These are phyloP conservation scores for Syngnathoides biaculeatus DNA, from an alignment of 2,113 vertebrate genomes.

Conservation along the genomic window DNA sequence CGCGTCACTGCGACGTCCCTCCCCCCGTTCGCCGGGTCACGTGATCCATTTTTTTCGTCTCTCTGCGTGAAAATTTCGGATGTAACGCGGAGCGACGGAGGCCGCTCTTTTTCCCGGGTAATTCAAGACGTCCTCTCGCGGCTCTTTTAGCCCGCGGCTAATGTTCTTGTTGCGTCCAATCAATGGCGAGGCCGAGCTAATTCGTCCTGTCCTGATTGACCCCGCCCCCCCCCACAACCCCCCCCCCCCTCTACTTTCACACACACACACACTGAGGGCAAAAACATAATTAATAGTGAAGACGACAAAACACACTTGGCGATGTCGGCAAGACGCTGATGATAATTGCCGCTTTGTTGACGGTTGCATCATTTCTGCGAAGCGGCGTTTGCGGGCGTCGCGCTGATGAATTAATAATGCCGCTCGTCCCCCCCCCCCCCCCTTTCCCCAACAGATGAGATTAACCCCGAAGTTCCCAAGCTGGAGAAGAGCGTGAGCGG, in stretches of 20 bases:
- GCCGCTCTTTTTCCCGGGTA: constrained; percentile 42
- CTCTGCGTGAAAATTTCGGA: constrained; percentile 4
- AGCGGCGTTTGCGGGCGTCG: constrained; percentile 43
- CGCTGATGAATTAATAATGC: constrained; percentile 56
- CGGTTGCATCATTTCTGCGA: constrained; percentile 51
- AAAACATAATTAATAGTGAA: constrained; percentile 59
- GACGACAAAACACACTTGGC: constrained; percentile 1
- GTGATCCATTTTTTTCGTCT: background rate
- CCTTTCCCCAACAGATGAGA: constrained; percentile 77
- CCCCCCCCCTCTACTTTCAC: background rate
- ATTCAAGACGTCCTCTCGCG: constrained; percentile 33
- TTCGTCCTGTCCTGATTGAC: constrained; percentile 65
- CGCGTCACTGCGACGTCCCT: too few species aligned
- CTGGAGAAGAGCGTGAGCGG: constrained; percentile 96
- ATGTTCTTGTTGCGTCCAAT: constrained; percentile 62
- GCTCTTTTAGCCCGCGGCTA: constrained; percentile 42
- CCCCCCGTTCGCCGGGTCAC: background rate
- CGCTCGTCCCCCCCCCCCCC: too few species aligned
- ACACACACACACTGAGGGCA: constrained; percentile 25
- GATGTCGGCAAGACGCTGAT: constrained; percentile 30
- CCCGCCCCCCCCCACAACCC: constrained; percentile 48
- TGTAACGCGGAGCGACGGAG: constrained; percentile 34
- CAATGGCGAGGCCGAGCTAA: constrained; percentile 52
- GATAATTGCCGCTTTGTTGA: constrained; percentile 57
- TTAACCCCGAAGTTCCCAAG: constrained; percentile 89